Evolutionary conservation across 2,888 invertebrate genomes (phyloP).

Genomic region (Catocala fraxini): DNA sequence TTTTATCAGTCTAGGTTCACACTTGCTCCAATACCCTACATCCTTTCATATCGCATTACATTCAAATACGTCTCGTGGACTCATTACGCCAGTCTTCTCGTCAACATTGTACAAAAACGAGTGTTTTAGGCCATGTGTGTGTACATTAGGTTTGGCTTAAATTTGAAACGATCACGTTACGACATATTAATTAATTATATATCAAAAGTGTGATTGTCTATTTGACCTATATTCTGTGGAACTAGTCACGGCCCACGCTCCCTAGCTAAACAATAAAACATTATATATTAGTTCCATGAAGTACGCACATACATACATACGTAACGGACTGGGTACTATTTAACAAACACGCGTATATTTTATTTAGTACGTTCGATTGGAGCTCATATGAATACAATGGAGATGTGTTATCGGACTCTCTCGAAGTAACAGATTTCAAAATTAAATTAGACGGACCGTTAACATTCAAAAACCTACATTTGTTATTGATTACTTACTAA

Average conservation of each 20-base stretch:
- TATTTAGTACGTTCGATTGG: slow-evolving; percentile 65
- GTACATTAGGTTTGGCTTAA: slow-evolving; percentile 33
- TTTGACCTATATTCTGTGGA: slow-evolving; percentile 61
- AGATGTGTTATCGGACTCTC: slow-evolving; percentile 62
- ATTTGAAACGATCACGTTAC: slow-evolving; percentile 41
- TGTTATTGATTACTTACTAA: slow-evolving; percentile 19
- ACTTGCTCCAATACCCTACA: slow-evolving; percentile 79
- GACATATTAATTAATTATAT: slow-evolving; percentile 25
- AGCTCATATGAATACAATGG: slow-evolving; percentile 77
- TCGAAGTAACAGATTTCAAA: slow-evolving; percentile 54
- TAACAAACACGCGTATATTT: slow-evolving; percentile 59
- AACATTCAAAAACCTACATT: slow-evolving; percentile 36
- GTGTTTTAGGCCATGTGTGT: slow-evolving; percentile 48
- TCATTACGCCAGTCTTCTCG: slow-evolving; percentile 66
- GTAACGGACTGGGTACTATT: slow-evolving; percentile 60
- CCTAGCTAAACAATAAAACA: slow-evolving; percentile 69
- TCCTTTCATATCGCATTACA: slow-evolving; percentile 75
- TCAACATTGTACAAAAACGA: slow-evolving; percentile 54
- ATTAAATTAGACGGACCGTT: slow-evolving; percentile 57
- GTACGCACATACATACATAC: slow-evolving; percentile 48
- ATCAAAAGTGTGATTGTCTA: slow-evolving; percentile 36
- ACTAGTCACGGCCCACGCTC: slow-evolving; percentile 62
- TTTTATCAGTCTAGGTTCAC: slow-evolving; percentile 65
- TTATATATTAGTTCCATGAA: slow-evolving; percentile 60
- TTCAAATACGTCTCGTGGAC: slow-evolving; percentile 67